These are phyloP conservation scores for Isichthys henryi DNA, from an alignment of 2,113 vertebrate genomes.

Conservation along the genomic window DNA sequence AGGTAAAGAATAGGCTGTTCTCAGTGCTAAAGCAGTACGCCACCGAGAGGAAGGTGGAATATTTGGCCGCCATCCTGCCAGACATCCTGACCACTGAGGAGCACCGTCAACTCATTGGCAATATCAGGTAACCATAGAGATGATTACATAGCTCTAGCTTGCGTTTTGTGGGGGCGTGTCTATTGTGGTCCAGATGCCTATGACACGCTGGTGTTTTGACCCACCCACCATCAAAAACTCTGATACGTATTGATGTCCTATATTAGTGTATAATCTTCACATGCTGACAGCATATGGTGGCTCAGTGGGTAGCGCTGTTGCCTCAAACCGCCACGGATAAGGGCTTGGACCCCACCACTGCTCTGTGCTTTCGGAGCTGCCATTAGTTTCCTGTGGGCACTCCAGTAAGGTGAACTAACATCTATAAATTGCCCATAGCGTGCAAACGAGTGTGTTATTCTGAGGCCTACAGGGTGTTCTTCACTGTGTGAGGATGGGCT, in stretches of 20 bases:
- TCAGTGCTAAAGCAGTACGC: conserved; percentile 82
- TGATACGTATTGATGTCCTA: neutral
- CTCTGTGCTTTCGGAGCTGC: neutral
- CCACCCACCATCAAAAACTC: neutral
- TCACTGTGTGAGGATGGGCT: neutral
- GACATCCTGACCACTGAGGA: conserved; percentile 71
- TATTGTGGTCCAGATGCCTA: neutral
- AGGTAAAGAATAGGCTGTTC: conserved; percentile 79
- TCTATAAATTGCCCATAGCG: neutral
- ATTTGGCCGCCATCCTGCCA: conserved; percentile 74
- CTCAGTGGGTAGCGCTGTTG: neutral
- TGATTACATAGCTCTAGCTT: neutral
- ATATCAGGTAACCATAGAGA: conserved; percentile 74
- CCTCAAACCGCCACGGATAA: neutral
- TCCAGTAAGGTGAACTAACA: neutral
- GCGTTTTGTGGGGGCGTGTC: neutral
- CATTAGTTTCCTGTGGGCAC: neutral
- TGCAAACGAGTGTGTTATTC: neutral
- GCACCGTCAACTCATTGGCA: conserved; percentile 75
- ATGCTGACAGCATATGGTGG: neutral
- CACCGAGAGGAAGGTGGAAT: conserved; percentile 76
- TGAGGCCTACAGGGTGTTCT: neutral
- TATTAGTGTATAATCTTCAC: neutral
- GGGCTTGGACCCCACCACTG: neutral
- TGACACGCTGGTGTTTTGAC: neutral